Percentiles rank a stretch among this genome's conserved stretches.
phyloP scores from a whole-genome alignment of 1,140 invertebrate species.

The Oncopeltus fasciatus region DNA sequence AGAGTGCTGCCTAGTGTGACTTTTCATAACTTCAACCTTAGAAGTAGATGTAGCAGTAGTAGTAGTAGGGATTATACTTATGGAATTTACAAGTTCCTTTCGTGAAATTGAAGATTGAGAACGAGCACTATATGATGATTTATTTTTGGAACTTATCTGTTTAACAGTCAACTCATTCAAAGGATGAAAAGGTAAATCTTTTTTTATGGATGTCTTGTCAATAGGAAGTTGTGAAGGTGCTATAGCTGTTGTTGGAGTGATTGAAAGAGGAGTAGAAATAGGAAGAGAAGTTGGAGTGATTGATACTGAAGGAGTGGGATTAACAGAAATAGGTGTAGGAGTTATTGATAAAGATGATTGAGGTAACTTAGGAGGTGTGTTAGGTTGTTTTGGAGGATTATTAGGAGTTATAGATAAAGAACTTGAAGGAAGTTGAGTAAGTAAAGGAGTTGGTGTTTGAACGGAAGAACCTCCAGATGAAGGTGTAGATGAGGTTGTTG shows the following conservation, averaged over 20 bases:
- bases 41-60: neutral
- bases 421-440: neutral
- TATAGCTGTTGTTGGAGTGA: neutral
- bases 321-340: neutral
- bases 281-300: neutral
- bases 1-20: neutral
- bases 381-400: neutral
- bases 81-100: slow-evolving; percentile 4
- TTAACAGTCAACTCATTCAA: neutral
- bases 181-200: neutral
- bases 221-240: neutral
- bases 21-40: neutral
- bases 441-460: neutral
- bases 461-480: neutral
- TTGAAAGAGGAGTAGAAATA: neutral
- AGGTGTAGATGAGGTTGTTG: neutral
- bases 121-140: neutral
- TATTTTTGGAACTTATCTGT: neutral
- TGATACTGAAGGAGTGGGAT: neutral
- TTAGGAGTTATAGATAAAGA: neutral
- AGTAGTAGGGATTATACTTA: slow-evolving; percentile 8
- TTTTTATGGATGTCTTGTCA: neutral
- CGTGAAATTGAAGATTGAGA: neutral
- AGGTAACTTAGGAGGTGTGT: neutral
- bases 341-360: neutral